These are phyloP conservation scores for Lasiurus borealis DNA, from an alignment of 2,113 vertebrate species.

Conservation along the genomic window DNA sequence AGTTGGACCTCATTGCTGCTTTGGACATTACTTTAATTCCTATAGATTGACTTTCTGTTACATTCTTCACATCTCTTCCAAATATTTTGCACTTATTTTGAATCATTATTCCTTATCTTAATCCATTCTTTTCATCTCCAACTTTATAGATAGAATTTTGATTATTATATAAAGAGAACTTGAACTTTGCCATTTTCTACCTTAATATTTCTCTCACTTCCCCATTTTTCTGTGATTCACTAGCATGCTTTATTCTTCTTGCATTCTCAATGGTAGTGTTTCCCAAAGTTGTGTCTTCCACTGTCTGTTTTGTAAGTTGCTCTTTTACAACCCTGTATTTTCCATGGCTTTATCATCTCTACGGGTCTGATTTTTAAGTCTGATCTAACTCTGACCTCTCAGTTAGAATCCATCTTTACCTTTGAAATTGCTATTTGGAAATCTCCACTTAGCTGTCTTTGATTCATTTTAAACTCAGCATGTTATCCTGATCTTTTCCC, in stretches of 20 bases:
- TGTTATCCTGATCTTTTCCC: neutral
- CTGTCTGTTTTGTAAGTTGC: neutral
- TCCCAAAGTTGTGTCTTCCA: neutral
- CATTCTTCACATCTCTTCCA: neutral
- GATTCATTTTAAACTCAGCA: neutral
- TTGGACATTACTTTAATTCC: neutral
- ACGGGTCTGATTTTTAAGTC: neutral
- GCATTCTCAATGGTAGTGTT: neutral
- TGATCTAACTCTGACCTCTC: neutral
- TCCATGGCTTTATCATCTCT: neutral
- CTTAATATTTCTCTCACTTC: conserved; percentile 33
- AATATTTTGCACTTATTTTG: neutral
- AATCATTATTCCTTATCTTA: neutral
- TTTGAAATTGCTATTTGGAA: conserved; percentile 2
- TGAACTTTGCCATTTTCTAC: neutral
- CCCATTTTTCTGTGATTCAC: neutral
- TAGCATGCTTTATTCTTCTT: neutral
- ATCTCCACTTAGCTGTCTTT: neutral
- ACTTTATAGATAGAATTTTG: neutral
- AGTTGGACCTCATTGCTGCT: neutral
- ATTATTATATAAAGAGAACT: neutral
- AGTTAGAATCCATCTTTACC: neutral
- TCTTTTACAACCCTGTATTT: neutral
- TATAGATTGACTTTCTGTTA: neutral
- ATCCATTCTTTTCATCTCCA: neutral